These are phyloP conservation scores for Cathartes aura DNA, from an alignment of 2,113 vertebrate species.

Conservation along the genomic window DNA sequence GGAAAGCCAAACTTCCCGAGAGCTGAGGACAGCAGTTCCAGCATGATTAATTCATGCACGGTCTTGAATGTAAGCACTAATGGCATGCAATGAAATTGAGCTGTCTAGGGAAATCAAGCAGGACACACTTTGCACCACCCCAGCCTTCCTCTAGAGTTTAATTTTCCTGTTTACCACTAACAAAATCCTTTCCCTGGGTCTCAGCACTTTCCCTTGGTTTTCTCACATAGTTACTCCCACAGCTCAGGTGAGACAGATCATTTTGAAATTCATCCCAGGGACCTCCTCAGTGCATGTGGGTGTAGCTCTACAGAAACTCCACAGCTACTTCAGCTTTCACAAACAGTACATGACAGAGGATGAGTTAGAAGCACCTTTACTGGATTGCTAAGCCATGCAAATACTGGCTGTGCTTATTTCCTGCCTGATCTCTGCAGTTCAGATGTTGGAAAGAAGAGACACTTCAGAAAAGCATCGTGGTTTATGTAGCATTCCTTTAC, in stretches of 20 bases:
- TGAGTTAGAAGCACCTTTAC: neutral
- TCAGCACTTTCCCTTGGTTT: slow-evolving; percentile 25
- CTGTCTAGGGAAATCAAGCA: slow-evolving; percentile 51
- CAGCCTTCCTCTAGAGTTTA: neutral
- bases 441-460: neutral
- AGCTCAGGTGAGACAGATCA: neutral
- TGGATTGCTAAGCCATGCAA: neutral
- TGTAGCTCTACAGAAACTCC: neutral
- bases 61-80: slow-evolving; percentile 1
- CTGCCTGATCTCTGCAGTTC: neutral
- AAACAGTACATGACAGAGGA: neutral
- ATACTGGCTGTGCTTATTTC: neutral
- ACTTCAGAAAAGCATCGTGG: neutral
- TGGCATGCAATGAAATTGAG: neutral
- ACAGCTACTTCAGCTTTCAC: neutral
- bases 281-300: neutral
- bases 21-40: slow-evolving; percentile 40
- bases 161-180: neutral
- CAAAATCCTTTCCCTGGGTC: neutral
- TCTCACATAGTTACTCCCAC: neutral
- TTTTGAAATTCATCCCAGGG: neutral
- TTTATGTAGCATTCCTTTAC: neutral
- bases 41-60: slow-evolving; percentile 9
- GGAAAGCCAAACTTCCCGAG: neutral
- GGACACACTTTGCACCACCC: slow-evolving; percentile 2